Conservation (phyloP, 2,888 invertebrate genomes). For the Esperia sulphurella region DNA sequence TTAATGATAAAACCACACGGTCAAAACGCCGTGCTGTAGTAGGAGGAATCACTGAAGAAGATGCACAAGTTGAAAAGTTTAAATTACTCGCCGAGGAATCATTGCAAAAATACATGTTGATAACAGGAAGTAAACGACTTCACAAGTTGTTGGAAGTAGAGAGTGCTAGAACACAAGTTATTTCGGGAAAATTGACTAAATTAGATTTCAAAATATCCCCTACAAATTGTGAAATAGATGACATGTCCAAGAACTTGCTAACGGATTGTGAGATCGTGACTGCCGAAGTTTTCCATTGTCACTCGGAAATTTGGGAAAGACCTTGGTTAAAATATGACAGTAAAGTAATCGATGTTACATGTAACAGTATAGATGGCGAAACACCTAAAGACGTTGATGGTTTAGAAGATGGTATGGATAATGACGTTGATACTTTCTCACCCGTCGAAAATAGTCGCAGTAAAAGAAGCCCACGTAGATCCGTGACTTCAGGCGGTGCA, state of each 20-base stretch:
- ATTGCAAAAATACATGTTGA: background rate
- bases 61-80: background rate
- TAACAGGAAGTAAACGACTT: background rate
- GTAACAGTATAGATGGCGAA: background rate
- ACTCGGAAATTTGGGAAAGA: conserved; percentile 7
- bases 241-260: background rate
- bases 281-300: background rate
- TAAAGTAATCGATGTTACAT: conserved; percentile 5
- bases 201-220: conserved; percentile 9
- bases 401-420: no score
- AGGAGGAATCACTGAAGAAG: background rate
- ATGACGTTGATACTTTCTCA: background rate
- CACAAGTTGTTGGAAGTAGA: conserved; percentile 1
- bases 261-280: background rate
- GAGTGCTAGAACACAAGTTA: conserved; percentile 7
- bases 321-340: conserved; percentile 8
- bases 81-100: conserved; percentile 1
- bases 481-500: background rate
- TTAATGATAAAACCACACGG: conserved; percentile 12
- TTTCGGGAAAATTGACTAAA: conserved; percentile 6
- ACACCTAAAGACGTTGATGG: no score
- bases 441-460: background rate
- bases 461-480: background rate
- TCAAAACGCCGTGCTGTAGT: conserved; percentile 7
- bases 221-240: background rate